Conservation (phyloP, 2,113 vertebrate species). For the Entelurus aequoreus region DNA sequence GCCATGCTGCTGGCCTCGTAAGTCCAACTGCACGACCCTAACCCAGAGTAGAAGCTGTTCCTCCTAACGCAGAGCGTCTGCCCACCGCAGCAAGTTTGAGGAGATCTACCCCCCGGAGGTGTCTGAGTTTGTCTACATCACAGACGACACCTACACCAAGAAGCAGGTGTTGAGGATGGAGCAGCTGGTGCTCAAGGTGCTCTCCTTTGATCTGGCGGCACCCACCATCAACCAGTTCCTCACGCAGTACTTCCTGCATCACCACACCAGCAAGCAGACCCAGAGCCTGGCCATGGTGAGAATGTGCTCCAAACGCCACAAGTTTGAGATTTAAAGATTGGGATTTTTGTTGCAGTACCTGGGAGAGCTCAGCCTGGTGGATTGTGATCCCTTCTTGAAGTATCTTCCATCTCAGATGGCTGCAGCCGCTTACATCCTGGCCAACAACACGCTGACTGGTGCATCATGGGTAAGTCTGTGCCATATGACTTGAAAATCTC, state of each 20-base stretch:
- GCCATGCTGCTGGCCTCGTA: conserved; percentile 96
- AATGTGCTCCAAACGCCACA: background rate
- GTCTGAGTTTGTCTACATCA: conserved; percentile 97
- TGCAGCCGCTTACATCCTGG: conserved; percentile 83
- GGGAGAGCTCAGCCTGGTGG: conserved; percentile 88
- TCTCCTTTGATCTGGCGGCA: conserved; percentile 93
- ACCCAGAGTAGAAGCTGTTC: no score
- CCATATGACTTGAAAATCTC: no score
- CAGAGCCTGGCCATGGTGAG: conserved; percentile 90
- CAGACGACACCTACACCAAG: conserved; percentile 97
- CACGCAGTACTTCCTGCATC: conserved; percentile 85
- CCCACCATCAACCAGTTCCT: conserved; percentile 96
- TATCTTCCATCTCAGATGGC: conserved; percentile 90
- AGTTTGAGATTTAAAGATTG: no score
- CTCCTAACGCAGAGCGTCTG: no score
- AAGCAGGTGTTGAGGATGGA: conserved; percentile 98
- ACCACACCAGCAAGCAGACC: conserved; percentile 72
- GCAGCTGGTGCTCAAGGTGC: conserved; percentile 93
- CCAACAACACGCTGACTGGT: conserved; percentile 79
- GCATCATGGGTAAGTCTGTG: conserved; percentile 77
- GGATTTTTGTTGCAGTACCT: conserved; percentile 75
- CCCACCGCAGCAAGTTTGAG: conserved; percentile 86
- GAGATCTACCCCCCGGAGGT: conserved; percentile 99
- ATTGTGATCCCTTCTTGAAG: conserved; percentile 90
- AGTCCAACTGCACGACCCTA: background rate